Evolutionary conservation across 2,888 invertebrate genomes (phyloP).

Genomic region (Hydroisotoma schaefferi): DNA sequence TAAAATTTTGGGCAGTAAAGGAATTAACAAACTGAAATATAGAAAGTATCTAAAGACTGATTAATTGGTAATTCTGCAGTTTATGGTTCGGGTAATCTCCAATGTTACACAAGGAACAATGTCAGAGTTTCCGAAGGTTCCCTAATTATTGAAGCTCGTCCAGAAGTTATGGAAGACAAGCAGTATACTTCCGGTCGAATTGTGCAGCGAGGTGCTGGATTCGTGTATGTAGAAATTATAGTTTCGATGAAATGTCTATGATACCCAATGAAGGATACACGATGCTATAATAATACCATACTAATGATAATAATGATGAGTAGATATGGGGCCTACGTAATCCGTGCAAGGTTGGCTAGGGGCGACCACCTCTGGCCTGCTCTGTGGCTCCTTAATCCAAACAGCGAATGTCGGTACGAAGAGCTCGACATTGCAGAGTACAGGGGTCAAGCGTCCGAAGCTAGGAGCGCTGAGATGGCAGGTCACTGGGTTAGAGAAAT

Average conservation of each 20-base stretch:
- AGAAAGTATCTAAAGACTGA: neutral
- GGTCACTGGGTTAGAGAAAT: no score
- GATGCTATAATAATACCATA: no score
- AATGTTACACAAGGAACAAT: constrained; percentile 44
- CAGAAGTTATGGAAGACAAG: constrained; percentile 37
- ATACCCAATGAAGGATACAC: no score
- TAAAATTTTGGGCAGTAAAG: neutral
- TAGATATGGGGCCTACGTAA: constrained; percentile 46
- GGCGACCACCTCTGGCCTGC: constrained; percentile 47
- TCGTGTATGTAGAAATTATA: no score
- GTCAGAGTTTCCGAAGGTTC: constrained; percentile 37
- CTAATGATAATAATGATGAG: no score
- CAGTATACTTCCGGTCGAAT: constrained; percentile 41
- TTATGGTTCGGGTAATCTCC: constrained; percentile 41
- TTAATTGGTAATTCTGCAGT: no score
- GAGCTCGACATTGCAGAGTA: constrained; percentile 48
- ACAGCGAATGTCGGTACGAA: constrained; percentile 42
- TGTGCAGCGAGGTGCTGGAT: constrained; percentile 30
- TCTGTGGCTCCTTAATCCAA: constrained; percentile 30
- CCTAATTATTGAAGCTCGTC: constrained; percentile 35
- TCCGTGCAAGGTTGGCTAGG: constrained; percentile 37
- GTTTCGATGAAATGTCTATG: no score
- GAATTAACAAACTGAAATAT: neutral
- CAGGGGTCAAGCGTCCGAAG: constrained; percentile 40
- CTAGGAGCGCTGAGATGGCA: constrained; percentile 33